Percentiles rank a stretch among this genome's conserved stretches.
Conservation (phyloP, 2,797 vertebrate species). For the Galagoides demidoff region DNA sequence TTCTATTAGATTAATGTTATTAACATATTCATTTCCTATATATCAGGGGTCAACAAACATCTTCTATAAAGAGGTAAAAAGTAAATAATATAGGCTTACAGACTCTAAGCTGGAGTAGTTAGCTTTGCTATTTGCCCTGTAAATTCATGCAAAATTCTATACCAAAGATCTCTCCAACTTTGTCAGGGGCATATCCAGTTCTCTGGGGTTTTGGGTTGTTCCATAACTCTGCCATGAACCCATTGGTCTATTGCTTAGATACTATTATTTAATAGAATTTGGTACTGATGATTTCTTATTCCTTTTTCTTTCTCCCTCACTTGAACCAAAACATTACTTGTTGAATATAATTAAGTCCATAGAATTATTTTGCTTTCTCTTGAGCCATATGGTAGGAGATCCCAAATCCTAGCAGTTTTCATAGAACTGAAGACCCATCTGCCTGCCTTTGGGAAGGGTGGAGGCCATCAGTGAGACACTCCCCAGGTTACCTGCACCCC, state of each 20-base stretch:
- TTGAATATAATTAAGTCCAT: neutral
- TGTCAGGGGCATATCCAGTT: neutral
- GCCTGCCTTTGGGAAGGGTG: neutral
- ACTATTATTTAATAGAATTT: neutral
- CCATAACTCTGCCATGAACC: neutral
- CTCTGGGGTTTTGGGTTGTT: neutral
- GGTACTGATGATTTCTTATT: neutral
- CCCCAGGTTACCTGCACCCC: fast-evolving
- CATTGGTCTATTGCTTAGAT: neutral
- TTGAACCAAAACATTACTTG: neutral
- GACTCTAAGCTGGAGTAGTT: neutral
- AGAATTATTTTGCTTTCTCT: neutral
- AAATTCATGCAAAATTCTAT: neutral
- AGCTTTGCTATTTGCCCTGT: neutral
- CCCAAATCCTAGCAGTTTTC: neutral
- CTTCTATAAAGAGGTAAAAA: neutral
- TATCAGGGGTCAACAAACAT: neutral
- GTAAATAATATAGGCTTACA: neutral
- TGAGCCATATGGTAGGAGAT: neutral
- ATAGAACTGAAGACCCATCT: neutral
- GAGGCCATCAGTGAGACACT: neutral
- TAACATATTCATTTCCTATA: neutral
- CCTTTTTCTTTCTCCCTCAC: neutral
- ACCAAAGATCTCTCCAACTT: neutral
- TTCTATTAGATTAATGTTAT: neutral